Percentiles rank a stretch among this genome's conserved stretches.
Conservation (phyloP, 2,888 invertebrate species). For the Apamea crenata region DNA sequence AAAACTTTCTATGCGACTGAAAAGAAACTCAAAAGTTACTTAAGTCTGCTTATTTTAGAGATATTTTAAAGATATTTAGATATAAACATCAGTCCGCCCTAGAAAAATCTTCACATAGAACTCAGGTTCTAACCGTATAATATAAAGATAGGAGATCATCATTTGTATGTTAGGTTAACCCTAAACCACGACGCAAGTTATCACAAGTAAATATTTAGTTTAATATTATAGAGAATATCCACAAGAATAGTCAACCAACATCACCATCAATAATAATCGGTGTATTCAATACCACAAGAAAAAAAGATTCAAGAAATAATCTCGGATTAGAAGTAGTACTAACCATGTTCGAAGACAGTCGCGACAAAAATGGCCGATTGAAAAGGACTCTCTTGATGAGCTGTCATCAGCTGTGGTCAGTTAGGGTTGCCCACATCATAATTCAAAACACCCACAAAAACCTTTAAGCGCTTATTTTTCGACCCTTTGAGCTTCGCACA, state of each 20-base stretch:
- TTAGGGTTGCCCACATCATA: constrained; percentile 10
- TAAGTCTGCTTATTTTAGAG: not conserved
- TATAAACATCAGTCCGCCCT: constrained; percentile 93
- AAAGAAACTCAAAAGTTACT: constrained; percentile 71
- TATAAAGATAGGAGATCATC: constrained; percentile 92
- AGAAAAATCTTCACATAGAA: constrained; percentile 92
- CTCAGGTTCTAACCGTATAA: constrained; percentile 93
- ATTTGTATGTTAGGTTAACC: constrained; percentile 83
- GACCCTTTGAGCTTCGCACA: not conserved
- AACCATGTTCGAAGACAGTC: constrained; percentile 84
- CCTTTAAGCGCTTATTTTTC: no score
- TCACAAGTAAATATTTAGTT: no score
- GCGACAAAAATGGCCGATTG: constrained; percentile 87
- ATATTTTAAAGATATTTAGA: fast-evolving
- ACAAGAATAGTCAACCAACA: not conserved
- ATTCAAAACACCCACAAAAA: constrained; percentile 19
- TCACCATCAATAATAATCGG: not conserved
- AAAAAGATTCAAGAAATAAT: constrained; percentile 14
- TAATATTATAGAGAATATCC: constrained; percentile 8
- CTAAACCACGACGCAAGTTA: not conserved
- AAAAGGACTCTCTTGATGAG: constrained; percentile 4
- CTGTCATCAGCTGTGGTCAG: constrained; percentile 20
- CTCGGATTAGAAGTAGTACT: constrained; percentile 63
- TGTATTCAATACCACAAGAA: not conserved
- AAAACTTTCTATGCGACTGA: constrained; percentile 99